phyloP scores from a whole-genome alignment of 2,113 vertebrate species.

The Crotalus helleri region DNA sequence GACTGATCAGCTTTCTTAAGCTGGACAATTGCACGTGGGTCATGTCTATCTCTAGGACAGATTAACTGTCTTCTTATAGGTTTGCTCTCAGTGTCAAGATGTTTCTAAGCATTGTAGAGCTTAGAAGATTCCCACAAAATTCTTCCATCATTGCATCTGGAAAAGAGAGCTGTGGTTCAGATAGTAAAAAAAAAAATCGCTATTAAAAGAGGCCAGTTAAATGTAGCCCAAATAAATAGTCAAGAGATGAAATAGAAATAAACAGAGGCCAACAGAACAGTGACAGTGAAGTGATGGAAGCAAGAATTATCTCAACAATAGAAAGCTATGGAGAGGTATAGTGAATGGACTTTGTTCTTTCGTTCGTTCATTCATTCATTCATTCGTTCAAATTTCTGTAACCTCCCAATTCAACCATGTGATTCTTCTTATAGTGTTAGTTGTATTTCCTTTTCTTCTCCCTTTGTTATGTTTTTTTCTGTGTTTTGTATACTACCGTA shows the following conservation, averaged over 20 bases:
- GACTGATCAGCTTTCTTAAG: background rate
- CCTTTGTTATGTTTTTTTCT: background rate
- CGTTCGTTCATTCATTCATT: too few species aligned
- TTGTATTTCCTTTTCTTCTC: background rate
- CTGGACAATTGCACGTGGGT: background rate
- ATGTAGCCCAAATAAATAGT: background rate
- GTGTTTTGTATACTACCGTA: background rate
- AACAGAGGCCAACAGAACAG: background rate
- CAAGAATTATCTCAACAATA: background rate
- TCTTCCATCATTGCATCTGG: background rate
- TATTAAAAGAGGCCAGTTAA: background rate
- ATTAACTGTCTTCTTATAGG: conserved; percentile 6
- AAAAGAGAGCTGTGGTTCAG: conserved; percentile 12
- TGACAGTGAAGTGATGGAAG: background rate
- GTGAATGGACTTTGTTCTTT: background rate
- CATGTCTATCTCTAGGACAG: background rate
- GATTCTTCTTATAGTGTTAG: background rate
- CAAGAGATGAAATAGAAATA: background rate
- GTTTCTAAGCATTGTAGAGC: background rate
- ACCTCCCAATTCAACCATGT: background rate
- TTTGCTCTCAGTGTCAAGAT: background rate
- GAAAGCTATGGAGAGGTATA: background rate
- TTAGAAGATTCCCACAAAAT: background rate
- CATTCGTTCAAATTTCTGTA: background rate
- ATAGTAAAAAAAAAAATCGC: background rate